Evolutionary conservation across 2,113 vertebrate species (phyloP).

Genomic region (Grantiella picta): DNA sequence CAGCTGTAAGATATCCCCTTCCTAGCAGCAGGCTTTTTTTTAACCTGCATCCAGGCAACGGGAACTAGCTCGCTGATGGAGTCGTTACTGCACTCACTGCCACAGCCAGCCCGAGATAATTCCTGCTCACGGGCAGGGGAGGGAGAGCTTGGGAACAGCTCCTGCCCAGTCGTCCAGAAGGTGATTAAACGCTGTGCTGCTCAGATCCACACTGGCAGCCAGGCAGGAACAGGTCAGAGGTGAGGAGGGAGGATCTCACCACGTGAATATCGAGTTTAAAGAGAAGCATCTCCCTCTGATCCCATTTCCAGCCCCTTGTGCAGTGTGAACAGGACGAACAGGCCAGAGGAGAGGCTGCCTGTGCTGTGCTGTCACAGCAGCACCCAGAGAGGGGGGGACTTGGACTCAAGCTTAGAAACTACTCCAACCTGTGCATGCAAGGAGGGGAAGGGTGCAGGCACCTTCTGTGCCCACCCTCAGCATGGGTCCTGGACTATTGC

Average conservation of each 20-base stretch:
- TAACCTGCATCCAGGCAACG: conserved; percentile 9
- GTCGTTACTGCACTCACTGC: neutral
- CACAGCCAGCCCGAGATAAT: neutral
- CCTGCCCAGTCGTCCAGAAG: neutral
- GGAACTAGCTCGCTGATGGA: neutral
- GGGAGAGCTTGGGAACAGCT: neutral
- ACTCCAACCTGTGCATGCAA: neutral
- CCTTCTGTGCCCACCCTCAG: neutral
- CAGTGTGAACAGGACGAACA: neutral
- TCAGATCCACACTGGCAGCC: neutral
- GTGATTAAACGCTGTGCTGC: neutral
- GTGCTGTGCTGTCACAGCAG: neutral
- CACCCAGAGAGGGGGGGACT: neutral
- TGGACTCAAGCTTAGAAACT: neutral
- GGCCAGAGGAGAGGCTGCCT: neutral
- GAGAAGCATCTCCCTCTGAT: neutral
- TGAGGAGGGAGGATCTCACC: neutral
- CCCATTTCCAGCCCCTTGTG: neutral
- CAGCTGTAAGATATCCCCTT: neutral
- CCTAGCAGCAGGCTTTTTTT: neutral
- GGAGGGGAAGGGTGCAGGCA: neutral
- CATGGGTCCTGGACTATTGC: neutral
- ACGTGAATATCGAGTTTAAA: neutral
- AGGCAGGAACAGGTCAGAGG: neutral
- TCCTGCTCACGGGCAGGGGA: neutral